A percentile compares a stretch with the other conserved stretches of the same genome.
These are phyloP conservation scores for Listrodromus nycthemerus DNA, from an alignment of 2,888 invertebrate genomes.

Conservation along the genomic window DNA sequence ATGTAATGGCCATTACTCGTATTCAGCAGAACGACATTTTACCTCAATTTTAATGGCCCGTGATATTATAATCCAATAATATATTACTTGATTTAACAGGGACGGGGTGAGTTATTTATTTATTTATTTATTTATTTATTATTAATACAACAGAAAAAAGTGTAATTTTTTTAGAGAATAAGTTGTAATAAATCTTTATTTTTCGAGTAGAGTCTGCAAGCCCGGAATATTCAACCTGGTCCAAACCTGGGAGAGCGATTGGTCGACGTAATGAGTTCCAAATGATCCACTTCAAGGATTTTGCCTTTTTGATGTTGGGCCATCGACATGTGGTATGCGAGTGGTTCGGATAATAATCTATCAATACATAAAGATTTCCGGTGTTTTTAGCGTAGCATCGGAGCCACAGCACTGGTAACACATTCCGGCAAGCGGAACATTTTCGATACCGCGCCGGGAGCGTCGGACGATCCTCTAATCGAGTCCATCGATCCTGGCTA, in stretches of 20 bases:
- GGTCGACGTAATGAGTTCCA: neutral
- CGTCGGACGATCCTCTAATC: constrained; percentile 45
- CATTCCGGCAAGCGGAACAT: constrained; percentile 53
- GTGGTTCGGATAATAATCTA: neutral
- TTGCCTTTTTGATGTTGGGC: neutral
- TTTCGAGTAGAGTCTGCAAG: no score
- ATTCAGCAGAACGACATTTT: neutral
- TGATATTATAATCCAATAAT: neutral
- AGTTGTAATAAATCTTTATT: neutral
- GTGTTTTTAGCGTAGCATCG: neutral
- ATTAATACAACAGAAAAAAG: neutral
- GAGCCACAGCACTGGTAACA: neutral
- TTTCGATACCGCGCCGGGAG: constrained; percentile 3
- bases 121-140: neutral
- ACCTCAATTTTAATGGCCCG: neutral
- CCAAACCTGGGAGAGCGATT: neutral
- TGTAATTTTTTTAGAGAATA: neutral
- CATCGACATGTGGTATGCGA: neutral
- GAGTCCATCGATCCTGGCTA: constrained; percentile 64
- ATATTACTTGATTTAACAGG: neutral
- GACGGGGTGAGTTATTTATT: neutral
- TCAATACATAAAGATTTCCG: neutral
- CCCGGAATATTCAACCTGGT: no score
- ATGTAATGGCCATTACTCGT: constrained; percentile 61
- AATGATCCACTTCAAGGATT: neutral